Conservation (phyloP, 2,113 vertebrate species). For the Gavia stellata region DNA sequence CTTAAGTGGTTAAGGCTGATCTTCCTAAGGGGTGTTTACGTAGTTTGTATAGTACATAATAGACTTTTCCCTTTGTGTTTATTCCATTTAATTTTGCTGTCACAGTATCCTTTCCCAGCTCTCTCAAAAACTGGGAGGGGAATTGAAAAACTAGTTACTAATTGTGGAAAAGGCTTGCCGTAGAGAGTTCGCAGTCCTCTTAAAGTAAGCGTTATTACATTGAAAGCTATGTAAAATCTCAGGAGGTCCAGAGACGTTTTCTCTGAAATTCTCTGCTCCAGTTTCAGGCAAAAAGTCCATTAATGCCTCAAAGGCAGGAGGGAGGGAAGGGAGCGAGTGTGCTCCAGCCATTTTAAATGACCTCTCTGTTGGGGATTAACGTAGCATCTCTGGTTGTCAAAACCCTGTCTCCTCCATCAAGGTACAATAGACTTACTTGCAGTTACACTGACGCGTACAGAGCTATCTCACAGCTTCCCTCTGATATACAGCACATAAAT, state of each 20-base stretch:
- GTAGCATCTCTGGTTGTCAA: not conserved
- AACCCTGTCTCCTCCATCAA: not conserved
- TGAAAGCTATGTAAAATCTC: slow-evolving; percentile 33
- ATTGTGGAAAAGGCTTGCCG: not conserved
- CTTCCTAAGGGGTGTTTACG: not conserved
- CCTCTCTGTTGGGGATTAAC: not conserved
- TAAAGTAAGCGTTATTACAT: not conserved
- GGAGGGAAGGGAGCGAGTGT: not conserved
- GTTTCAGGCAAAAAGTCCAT: slow-evolving; percentile 16
- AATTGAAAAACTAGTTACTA: slow-evolving; percentile 42
- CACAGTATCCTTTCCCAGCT: not conserved
- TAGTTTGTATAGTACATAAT: not conserved
- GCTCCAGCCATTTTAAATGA: not conserved
- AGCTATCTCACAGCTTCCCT: not conserved
- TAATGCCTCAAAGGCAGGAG: not conserved
- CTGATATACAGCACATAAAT: not conserved
- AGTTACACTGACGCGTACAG: not conserved
- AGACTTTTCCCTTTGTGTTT: not conserved
- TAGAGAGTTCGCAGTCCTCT: not conserved
- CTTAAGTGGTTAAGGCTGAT: not conserved
- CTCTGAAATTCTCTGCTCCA: slow-evolving; percentile 38
- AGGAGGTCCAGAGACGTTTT: not conserved
- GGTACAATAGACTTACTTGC: not conserved
- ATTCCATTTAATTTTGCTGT: slow-evolving; percentile 14
- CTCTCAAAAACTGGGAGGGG: not conserved